Base-by-base conservation (phyloP, 2,797 vertebrate genomes). In the Carcharodon carcharias region DNA sequence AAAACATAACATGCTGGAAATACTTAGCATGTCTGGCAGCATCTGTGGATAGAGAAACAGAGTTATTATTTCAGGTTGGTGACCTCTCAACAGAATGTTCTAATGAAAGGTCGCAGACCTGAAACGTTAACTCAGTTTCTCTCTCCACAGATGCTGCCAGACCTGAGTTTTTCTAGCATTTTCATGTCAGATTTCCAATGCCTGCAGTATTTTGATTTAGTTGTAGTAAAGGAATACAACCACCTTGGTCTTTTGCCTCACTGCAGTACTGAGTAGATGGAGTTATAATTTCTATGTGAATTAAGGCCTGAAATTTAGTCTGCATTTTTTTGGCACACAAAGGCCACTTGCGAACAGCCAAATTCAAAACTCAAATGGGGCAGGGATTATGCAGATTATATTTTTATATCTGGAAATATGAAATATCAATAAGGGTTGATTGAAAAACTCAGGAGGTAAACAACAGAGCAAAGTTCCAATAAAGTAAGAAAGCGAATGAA, bases 281-380 rank as follows among this genome's bases (percentile, higher is more conserved):
- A 98, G 98, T 99, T 98, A 98, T 98, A 98, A 99, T 99, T 99
- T 99, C 98, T 98, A 99, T 99, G 97, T 98, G 98, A 99, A 99
- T 99, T 98, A 98, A 98, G 98, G 98, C 98, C 98, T 82, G 99
- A 99, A 50, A 99, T 98, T 98, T 98, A 98, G 98, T 98, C 98
- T 98, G 98, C 98, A 97, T 98, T 97, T 97, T 97, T 97, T 97
- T 96, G 95, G 97, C 97, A 96, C 96, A 96, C 97, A 97, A 96
- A 96, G 97, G 97, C 96, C 96, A 94, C 50, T 96, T 88, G 96
- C 97, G 45, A 97, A 97, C 97, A 98, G 97, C 97, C 97, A 97
- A 97, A 97, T 97, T 97, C 95, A 96, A 96, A 96, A 96, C 96
- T 96, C 96, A 96, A 96, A 89, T 95, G 95, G 96, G 96, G 40